phyloP scores from a whole-genome alignment of 1,140 invertebrate genomes.

The Papilio dardanus region DNA sequence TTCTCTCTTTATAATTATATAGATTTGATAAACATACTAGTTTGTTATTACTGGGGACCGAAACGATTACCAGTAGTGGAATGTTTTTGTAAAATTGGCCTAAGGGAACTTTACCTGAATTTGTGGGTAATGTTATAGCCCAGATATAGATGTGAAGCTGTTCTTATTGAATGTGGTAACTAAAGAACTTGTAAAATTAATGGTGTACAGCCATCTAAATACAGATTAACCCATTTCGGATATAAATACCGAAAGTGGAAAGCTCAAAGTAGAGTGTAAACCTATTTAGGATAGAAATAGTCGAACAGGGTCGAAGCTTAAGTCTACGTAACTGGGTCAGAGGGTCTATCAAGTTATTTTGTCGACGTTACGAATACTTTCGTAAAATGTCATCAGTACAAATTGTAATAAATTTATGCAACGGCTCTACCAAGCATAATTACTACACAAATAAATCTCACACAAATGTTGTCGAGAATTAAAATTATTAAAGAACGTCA shows the following conservation, averaged over 20 bases:
- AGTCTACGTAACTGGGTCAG: constrained; percentile 4
- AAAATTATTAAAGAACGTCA: too few relatives aligned
- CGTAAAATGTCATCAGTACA: too few relatives aligned
- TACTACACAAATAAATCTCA: too few relatives aligned
- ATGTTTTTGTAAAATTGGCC: background rate
- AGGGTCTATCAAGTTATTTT: too few relatives aligned
- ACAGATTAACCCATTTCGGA: background rate
- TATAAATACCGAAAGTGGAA: background rate
- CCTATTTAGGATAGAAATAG: constrained; percentile 16
- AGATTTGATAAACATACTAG: background rate
- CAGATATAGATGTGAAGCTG: too few relatives aligned
- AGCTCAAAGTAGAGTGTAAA: constrained; percentile 16
- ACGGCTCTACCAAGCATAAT: too few relatives aligned
- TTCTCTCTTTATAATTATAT: too few relatives aligned
- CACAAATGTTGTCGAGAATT: too few relatives aligned
- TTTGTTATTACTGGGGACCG: background rate
- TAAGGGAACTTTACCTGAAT: too few relatives aligned
- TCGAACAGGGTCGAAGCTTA: background rate
- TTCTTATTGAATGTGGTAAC: background rate
- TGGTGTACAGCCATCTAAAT: background rate
- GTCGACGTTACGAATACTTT: too few relatives aligned
- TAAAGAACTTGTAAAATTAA: background rate
- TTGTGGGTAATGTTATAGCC: too few relatives aligned
- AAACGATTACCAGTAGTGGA: background rate
- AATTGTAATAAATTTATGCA: too few relatives aligned